Conservation (phyloP, 2,888 invertebrate genomes). For the Drosophila sordidapex region DNA sequence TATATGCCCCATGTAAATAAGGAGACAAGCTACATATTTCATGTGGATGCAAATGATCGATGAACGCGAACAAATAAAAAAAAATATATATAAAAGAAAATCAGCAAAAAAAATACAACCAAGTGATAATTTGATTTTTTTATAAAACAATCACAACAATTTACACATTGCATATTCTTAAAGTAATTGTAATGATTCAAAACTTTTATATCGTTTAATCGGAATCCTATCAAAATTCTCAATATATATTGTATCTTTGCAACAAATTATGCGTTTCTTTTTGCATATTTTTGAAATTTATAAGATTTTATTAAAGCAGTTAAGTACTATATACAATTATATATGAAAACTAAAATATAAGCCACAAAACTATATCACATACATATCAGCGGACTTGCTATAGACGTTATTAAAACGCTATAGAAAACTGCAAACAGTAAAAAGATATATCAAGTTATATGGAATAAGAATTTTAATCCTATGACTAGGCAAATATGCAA, state of each 20-base stretch:
- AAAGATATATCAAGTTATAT: slow-evolving; percentile 9
- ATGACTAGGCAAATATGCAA: slow-evolving; percentile 51
- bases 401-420: slow-evolving; percentile 39
- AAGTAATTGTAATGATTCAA: slow-evolving; percentile 34
- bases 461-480: slow-evolving; percentile 26
- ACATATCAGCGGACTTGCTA: slow-evolving; percentile 63
- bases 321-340: slow-evolving; percentile 35
- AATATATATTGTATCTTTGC: slow-evolving; percentile 26
- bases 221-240: slow-evolving; percentile 29
- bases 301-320: slow-evolving; percentile 43
- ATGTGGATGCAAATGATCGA: slow-evolving; percentile 65
- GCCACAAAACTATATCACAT: slow-evolving; percentile 55
- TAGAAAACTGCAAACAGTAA: slow-evolving; percentile 27
- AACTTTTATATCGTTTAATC: slow-evolving; percentile 49
- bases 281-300: slow-evolving; percentile 54
- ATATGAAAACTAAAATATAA: slow-evolving; percentile 36
- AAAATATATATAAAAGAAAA: slow-evolving; percentile 16
- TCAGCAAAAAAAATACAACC: slow-evolving; percentile 27
- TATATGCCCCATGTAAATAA: slow-evolving; percentile 74
- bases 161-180: slow-evolving; percentile 28
- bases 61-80: slow-evolving; percentile 48
- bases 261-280: slow-evolving; percentile 47
- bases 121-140: slow-evolving; percentile 59
- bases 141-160: slow-evolving; percentile 26
- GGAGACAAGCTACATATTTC: slow-evolving; percentile 77